Evolutionary conservation across 2,888 invertebrate species (phyloP), one percentile per base, ranked within the genome.

Genomic region (Deroplatys truncata): DNA sequence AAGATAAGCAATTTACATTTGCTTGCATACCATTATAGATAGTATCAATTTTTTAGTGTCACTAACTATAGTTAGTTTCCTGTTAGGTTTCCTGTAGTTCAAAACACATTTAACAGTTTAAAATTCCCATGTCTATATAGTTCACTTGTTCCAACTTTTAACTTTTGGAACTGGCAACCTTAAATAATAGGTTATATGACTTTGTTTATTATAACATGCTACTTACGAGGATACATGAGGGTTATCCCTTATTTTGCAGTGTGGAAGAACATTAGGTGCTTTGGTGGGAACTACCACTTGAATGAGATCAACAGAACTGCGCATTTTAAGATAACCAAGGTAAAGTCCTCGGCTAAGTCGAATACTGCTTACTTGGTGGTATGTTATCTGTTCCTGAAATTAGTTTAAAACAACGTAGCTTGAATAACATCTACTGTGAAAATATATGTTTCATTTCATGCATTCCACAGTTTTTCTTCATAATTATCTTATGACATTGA

Each of bases 261-360:
- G 98, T 0, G 99, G 99, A 91, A 99, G 95, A 91, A 99, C 98
- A 93, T 99, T 99, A 8, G 99, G 99, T 2, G 98, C 96, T 92
- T 98, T 97, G 89, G 97, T 96, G 0, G 98, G 98, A 35, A 99
- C 99, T 85, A 99, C 97, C 16, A 99, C 97, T 92, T 98, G 97
- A 85, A 99, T 97, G 90, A 98, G 96, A 93, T 99, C 99, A 89
- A 99, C 98, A 2, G 99, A 98, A 91, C 98, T 98, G 93, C 98
- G 98, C 95, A 99, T 97, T 93, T 99, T 99, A 91, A 99, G 94
- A 94, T 99, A 99, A 83, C 99, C 98, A 91, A 99, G 94, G 94
- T 99, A 99, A 31, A 99, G 95, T 0, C 99, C 99, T 56, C 97
- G 96, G 2, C 96, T 95, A 87, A 99, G 94, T 92, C 97, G 97